These are phyloP conservation scores for Talpa occidentalis DNA, from an alignment of 2,113 vertebrate species.

Conservation along the genomic window DNA sequence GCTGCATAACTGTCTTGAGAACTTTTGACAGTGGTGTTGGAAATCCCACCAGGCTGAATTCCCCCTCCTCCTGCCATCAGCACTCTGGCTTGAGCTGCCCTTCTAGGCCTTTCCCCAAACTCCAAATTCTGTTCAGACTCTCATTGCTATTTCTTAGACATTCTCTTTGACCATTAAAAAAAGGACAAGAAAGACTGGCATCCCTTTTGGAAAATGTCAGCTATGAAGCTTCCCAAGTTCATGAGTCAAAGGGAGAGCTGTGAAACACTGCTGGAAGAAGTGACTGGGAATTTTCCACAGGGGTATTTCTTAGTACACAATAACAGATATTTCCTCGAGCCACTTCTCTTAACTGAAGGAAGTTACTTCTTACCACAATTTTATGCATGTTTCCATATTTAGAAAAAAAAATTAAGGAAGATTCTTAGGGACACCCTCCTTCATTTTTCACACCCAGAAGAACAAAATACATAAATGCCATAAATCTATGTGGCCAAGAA, in stretches of 20 bases:
- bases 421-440: neutral
- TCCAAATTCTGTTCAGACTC: neutral
- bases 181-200: neutral
- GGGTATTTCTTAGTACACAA: neutral
- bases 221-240: neutral
- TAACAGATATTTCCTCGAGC: neutral
- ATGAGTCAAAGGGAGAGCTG: neutral
- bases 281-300: neutral
- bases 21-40: slow-evolving; percentile 44
- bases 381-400: slow-evolving; percentile 16
- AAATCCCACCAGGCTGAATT: slow-evolving; percentile 29
- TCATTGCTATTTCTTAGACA: neutral
- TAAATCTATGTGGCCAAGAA: slow-evolving; percentile 13
- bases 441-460: slow-evolving; percentile 29
- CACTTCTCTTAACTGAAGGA: slow-evolving; percentile 10
- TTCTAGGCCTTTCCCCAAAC: neutral
- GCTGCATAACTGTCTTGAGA: slow-evolving; percentile 5
- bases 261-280: neutral
- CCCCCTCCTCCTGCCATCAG: neutral
- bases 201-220: slow-evolving; percentile 31
- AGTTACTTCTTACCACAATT: slow-evolving; percentile 28
- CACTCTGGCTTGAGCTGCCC: slow-evolving; percentile 1
- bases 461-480: slow-evolving; percentile 47
- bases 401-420: slow-evolving; percentile 47
- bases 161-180: slow-evolving; percentile 17